Percentiles rank a stretch among this genome's conserved stretches.
Evolutionary conservation across 1,140 invertebrate species (phyloP).

Genomic region (Drosophila equinoxialis): DNA sequence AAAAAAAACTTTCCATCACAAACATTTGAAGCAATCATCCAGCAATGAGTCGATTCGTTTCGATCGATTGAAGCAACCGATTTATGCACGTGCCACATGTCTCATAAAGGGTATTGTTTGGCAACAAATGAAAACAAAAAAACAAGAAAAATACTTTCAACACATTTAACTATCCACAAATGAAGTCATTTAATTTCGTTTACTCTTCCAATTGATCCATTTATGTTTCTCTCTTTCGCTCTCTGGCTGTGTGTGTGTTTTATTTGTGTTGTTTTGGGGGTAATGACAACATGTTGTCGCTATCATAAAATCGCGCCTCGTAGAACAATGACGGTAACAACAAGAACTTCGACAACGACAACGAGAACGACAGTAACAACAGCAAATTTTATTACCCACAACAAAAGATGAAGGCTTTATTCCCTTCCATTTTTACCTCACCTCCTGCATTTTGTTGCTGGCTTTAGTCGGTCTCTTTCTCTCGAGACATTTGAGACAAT

Average conservation of each 20-base stretch:
- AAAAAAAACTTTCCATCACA: conserved; percentile 35
- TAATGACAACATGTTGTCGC: conserved; percentile 34
- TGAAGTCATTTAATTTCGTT: conserved; percentile 20
- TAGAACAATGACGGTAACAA: conserved; percentile 46
- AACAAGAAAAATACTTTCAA: not conserved
- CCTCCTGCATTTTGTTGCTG: not conserved
- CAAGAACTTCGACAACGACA: not conserved
- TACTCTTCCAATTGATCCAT: conserved; percentile 18
- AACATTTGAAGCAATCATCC: conserved; percentile 46
- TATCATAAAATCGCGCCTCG: conserved; percentile 58
- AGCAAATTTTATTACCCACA: conserved; percentile 59
- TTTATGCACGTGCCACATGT: conserved; percentile 25
- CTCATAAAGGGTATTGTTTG: not conserved
- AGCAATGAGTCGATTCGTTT: conserved; percentile 6
- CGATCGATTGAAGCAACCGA: conserved; percentile 18
- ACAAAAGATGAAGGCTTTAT: conserved; percentile 22
- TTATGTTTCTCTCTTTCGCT: not conserved
- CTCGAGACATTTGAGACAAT: conserved; percentile 45
- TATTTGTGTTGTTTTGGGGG: not conserved
- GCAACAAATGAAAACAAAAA: conserved; percentile 4
- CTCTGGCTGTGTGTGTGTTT: not conserved
- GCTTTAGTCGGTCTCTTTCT: not conserved
- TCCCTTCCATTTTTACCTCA: not conserved
- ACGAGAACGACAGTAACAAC: conserved; percentile 31
- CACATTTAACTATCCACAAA: conserved; percentile 22